Conservation (phyloP, 2,888 invertebrate genomes). For the Brachyopa scutellaris region DNA sequence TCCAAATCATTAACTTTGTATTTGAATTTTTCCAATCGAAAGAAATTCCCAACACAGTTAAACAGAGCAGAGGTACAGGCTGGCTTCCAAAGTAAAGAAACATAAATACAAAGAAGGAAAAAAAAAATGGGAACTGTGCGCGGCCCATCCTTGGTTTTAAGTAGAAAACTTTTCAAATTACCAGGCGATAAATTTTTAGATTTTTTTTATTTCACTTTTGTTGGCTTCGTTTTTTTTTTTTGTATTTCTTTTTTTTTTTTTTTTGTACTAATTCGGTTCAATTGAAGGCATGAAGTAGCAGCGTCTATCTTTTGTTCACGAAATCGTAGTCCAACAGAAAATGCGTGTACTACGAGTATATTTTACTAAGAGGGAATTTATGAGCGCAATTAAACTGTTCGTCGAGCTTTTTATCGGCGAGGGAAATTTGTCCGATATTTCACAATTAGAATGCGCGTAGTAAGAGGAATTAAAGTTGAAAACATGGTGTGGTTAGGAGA, state of each 20-base stretch:
- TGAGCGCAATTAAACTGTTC: slow-evolving; percentile 51
- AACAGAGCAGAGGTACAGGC: too few species aligned
- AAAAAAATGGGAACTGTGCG: slow-evolving; percentile 7
- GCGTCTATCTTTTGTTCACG: slow-evolving; percentile 30
- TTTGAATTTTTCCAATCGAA: slow-evolving; percentile 74
- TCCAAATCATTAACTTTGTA: slow-evolving; percentile 77
- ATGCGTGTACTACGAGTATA: slow-evolving; percentile 38
- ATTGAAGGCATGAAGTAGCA: slow-evolving; percentile 12
- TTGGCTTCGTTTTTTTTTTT: neutral
- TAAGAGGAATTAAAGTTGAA: slow-evolving; percentile 32
- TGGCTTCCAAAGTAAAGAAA: neutral
- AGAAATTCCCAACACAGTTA: slow-evolving; percentile 30
- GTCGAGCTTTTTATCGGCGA: slow-evolving; percentile 7
- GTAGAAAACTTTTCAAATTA: slow-evolving; percentile 73
- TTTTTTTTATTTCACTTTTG: slow-evolving; percentile 39
- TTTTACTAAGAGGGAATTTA: slow-evolving; percentile 43
- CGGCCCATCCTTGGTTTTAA: slow-evolving; percentile 55
- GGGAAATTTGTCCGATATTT: slow-evolving; percentile 37
- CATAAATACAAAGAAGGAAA: neutral
- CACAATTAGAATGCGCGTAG: slow-evolving; percentile 55
- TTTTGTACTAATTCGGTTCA: slow-evolving; percentile 5
- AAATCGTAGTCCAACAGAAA: slow-evolving; percentile 19
- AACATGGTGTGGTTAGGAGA: neutral
- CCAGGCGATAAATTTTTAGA: slow-evolving; percentile 68
- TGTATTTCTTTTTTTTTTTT: slow-evolving; percentile 29